These are phyloP conservation scores for Tetragonula clypearis DNA, from an alignment of 1,140 invertebrate genomes.

Conservation along the genomic window DNA sequence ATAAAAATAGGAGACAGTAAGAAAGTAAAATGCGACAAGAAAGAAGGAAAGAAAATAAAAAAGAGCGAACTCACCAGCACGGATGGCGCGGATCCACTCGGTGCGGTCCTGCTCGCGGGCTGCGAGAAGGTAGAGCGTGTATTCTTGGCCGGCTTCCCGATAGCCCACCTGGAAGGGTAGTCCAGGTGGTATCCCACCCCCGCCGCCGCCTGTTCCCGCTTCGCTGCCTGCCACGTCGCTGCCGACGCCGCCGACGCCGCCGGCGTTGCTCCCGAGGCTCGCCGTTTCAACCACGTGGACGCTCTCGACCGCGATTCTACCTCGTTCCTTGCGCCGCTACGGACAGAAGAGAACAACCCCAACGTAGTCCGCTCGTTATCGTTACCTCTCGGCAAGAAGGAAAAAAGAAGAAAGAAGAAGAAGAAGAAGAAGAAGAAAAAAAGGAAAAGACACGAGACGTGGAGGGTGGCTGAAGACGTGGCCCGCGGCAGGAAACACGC, in stretches of 20 bases:
- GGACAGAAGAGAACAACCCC: conserved; percentile 57
- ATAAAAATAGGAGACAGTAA: background rate
- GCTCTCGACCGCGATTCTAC: conserved; percentile 87
- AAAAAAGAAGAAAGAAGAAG: background rate
- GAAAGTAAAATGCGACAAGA: too few species aligned
- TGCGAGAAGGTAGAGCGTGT: conserved; percentile 90
- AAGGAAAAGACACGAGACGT: background rate
- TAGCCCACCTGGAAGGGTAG: conserved; percentile 89
- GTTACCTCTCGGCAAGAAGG: background rate
- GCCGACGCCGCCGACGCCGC: conserved; percentile 67
- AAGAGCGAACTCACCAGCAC: conserved; percentile 84
- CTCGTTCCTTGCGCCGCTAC: conserved; percentile 90
- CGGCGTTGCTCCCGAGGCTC: conserved; percentile 82
- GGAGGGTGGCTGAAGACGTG: background rate
- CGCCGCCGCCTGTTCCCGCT: conserved; percentile 68
- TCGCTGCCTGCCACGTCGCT: conserved; percentile 70
- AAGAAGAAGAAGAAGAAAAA: background rate
- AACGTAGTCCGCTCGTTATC: conserved; percentile 8
- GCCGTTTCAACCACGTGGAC: conserved; percentile 90
- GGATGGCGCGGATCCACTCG: conserved; percentile 90
- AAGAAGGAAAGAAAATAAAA: background rate
- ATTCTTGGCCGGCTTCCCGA: conserved; percentile 86
- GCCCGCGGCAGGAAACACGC: background rate
- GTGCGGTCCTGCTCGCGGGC: conserved; percentile 86
- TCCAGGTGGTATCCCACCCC: conserved; percentile 78